Conservation (phyloP, 2,797 vertebrate species). For the Pygocentrus nattereri region DNA sequence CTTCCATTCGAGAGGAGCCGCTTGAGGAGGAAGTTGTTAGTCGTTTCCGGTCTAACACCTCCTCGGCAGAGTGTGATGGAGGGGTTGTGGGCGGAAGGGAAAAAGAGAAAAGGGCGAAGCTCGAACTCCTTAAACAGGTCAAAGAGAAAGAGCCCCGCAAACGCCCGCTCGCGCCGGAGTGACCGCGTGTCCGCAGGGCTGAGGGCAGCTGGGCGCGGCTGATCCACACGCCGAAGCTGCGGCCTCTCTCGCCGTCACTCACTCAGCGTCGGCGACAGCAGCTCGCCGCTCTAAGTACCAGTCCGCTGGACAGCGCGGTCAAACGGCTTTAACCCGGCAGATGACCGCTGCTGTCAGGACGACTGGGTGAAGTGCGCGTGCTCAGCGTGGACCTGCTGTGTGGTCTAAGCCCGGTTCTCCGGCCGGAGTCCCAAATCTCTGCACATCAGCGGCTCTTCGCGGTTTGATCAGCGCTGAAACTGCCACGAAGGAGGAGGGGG, state of each 20-base stretch:
- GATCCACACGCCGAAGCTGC: background rate
- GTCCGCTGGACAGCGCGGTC: no score
- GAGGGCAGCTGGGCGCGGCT: constrained; percentile 17
- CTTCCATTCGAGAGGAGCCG: constrained; percentile 45
- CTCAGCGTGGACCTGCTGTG: no score
- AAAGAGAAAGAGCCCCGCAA: constrained; percentile 48
- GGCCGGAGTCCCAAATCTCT: constrained; percentile 61
- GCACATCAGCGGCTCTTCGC: constrained; percentile 65
- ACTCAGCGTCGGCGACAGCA: no score
- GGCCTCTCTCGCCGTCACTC: no score
- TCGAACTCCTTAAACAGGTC: constrained; percentile 67
- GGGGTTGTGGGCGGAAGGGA: constrained; percentile 52
- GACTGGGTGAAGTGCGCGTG: background rate
- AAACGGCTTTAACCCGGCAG: background rate
- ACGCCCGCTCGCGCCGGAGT: constrained; percentile 17
- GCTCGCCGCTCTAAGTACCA: no score
- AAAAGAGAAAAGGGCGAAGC: constrained; percentile 66
- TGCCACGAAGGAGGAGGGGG: constrained; percentile 72
- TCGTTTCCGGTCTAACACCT: constrained; percentile 66
- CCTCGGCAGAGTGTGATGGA: constrained; percentile 63
- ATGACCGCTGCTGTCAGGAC: background rate
- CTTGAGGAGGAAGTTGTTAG: constrained; percentile 61
- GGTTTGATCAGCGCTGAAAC: constrained; percentile 75
- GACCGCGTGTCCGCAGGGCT: background rate
- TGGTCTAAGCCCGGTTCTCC: background rate